Evolutionary conservation across 2,113 vertebrate genomes (phyloP), one percentile per base, ranked within the genome.

Genomic region (Ictidomys tridecemlineatus): DNA sequence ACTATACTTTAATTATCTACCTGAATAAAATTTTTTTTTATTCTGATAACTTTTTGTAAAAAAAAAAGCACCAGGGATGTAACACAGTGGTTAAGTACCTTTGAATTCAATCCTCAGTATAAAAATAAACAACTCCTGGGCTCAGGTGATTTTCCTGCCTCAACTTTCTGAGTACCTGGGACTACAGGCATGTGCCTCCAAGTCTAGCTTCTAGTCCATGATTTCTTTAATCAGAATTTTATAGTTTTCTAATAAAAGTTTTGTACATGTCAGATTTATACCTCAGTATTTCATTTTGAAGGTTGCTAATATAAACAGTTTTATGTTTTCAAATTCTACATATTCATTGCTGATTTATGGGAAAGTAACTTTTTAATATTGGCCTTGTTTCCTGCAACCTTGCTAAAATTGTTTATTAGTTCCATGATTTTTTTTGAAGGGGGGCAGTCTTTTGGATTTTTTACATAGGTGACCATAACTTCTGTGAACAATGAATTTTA

Each of bases 1-100:
- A 97, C 95, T 92, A 97, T 53, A 91, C 12, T 94, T 97, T 96
- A 96, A 97, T 83, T 74, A 97, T 86, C 93, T 91, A 98, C 93
- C 90, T 97, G 91, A 95, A 85, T 96, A 93, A 86, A 77, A 61
- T 90, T 22, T 84, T 77, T 77, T 89, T 91, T 95, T 70, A 45
- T 45, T 45, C 45, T 45, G 45, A 45, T 45, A 45, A 45, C 9
- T 45, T 45, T 45, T 45, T 45, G 45, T 45, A 45, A 1, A 14
- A 51, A 51, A 63, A 63, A 63, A 63, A 63, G 61, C 24, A 28
- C 26, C 26, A 28, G 61, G 61, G 61, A 63, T 28, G 26, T 63
- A 9, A 18, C 61, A 28, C 24, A 63, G 24, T 63, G 56, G 61
- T 63, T 28, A 63, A 63, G 61, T 63, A 63, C 24, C 61, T 28